Percentiles rank a stretch among this genome's conserved stretches.
Evolutionary conservation across 2,113 vertebrate genomes (phyloP).

Genomic region (Callaeas wilsoni): DNA sequence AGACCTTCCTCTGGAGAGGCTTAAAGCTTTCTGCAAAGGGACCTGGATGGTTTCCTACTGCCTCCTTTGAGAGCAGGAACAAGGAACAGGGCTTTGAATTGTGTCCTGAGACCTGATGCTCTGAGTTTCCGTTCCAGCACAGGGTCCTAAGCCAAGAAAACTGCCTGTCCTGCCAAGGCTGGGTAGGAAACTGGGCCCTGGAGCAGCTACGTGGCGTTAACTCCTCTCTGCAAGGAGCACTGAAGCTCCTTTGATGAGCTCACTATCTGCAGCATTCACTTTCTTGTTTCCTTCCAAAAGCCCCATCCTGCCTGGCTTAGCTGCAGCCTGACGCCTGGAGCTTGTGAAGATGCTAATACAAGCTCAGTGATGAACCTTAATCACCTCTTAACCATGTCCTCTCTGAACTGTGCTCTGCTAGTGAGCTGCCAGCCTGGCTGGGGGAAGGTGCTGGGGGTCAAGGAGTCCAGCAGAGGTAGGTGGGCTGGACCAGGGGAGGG

Average conservation of each 20-base stretch:
- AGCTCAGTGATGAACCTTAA: background rate
- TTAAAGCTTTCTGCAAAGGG: background rate
- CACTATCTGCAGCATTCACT: background rate
- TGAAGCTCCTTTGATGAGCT: background rate
- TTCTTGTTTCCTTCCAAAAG: background rate
- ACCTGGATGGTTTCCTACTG: conserved; percentile 10
- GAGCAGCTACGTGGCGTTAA: background rate
- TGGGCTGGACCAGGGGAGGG: background rate
- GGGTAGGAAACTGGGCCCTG: background rate
- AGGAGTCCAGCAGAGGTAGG: background rate
- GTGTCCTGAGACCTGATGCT: conserved; percentile 16
- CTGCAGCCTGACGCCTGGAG: background rate
- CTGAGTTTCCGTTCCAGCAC: conserved; percentile 25
- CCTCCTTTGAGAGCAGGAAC: conserved; percentile 3
- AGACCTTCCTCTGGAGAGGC: background rate
- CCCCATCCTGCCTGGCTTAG: background rate
- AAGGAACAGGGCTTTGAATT: conserved; percentile 15
- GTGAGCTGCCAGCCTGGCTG: background rate
- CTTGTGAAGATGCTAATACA: background rate
- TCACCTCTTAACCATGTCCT: background rate
- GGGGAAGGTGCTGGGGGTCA: background rate
- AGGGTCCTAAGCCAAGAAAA: conserved; percentile 32
- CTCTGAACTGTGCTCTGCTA: background rate
- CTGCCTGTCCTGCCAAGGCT: conserved; percentile 50
- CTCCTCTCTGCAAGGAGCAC: background rate